Percentiles rank a stretch among this genome's conserved stretches.
phyloP scores from a whole-genome alignment of 1,140 invertebrate genomes.

The Lepidurus couesii region DNA sequence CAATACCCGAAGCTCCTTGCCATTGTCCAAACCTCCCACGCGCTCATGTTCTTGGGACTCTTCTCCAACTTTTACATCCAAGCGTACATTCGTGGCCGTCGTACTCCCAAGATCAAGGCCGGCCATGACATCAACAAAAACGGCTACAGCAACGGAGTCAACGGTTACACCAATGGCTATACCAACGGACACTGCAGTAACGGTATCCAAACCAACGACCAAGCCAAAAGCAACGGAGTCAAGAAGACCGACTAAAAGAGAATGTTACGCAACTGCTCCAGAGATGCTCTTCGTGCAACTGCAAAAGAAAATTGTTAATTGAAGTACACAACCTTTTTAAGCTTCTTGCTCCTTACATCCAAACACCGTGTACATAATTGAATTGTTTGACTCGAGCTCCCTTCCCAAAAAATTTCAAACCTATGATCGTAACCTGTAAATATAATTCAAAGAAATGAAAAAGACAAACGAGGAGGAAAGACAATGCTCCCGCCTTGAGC shows the following conservation, averaged over 20 bases:
- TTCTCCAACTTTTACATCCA: conserved; percentile 52
- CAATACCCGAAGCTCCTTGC: conserved; percentile 48
- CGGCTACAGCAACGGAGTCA: not conserved
- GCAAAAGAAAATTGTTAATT: not conserved
- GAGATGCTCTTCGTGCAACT: not conserved
- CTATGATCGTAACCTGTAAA: not conserved
- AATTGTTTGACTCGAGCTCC: not conserved
- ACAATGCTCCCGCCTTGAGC: not conserved
- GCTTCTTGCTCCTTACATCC: not conserved
- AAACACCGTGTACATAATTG: not conserved
- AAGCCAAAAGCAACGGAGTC: not conserved
- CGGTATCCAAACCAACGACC: not conserved
- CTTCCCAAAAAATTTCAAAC: not conserved
- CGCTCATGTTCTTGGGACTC: conserved; percentile 53
- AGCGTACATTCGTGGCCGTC: conserved; percentile 31
- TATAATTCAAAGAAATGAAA: not conserved
- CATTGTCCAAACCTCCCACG: conserved; percentile 41
- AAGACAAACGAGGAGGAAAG: not conserved
- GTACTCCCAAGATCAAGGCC: conserved; percentile 23
- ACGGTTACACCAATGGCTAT: not conserved
- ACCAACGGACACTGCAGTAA: not conserved
- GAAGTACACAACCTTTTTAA: not conserved
- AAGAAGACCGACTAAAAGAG: not conserved
- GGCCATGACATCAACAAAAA: conserved; percentile 1
- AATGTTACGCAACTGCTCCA: not conserved